Base-by-base conservation (phyloP, 2,888 invertebrate genomes). In the Hyles lineata region DNA sequence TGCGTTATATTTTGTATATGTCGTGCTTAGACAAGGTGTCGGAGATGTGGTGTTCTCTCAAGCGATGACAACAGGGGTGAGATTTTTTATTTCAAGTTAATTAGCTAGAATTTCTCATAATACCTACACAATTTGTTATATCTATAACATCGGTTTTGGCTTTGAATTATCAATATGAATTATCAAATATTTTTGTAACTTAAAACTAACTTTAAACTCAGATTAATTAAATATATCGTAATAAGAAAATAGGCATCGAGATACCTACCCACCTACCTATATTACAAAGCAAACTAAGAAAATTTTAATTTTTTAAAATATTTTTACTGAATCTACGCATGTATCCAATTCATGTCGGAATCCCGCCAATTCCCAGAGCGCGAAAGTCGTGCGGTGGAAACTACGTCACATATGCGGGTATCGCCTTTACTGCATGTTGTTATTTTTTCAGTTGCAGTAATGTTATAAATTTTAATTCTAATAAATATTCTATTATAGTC, bases 11-110 rank as follows among this genome's bases (percentile, higher is more conserved):
- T 81, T 80, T 78, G 76, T 84, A 74, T 84, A 90, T 91, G 91
- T 89, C 86, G 85, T 90, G 90, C 83, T 89, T 91, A 84, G 86
- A 90, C 84, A 89, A 88, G 82, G 89, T 88, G 84, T 85, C 88
- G 74, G 88, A 90, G 74, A 92, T 92, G 91, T 92, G 92, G 92
- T 86, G 85, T 77, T 89, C 91, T 74, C 82, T 89, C 79, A 91
- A 89, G 81, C 92, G 89, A 91, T 93, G 93, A 93, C 93, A 92
- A 85, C 86, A 88, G 84, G 90, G 92, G 93, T 93, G 87, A 88
- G 77, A 73, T 63, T 72, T 67, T 75, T 74, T 74, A 15, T n/a
- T 19, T 2, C 17, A 29, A 32, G 6, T 32, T 32, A 32, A 15
- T n/a, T 25, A 15, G 21, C 23, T 2, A 61, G 17, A n/a, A 0